Conservation (phyloP, 2,113 vertebrate species). For the Sclerurus mexicanus region DNA sequence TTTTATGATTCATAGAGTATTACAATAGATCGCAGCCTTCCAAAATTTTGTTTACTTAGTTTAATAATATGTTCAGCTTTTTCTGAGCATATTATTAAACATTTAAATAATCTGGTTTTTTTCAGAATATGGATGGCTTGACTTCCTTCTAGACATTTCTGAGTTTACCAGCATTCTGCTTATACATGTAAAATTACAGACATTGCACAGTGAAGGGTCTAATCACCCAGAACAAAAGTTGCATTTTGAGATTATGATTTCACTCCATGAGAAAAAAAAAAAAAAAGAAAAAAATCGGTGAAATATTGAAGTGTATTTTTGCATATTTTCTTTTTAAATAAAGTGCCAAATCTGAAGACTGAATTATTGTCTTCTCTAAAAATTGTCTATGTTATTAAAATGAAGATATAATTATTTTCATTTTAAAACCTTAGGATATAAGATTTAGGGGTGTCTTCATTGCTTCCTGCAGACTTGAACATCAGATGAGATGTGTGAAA, state of each 20-base stretch:
- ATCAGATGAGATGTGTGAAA: background rate
- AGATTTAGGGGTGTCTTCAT: background rate
- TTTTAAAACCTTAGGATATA: background rate
- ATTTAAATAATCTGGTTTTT: background rate
- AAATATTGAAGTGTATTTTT: background rate
- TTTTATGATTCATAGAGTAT: background rate
- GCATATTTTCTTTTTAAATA: background rate
- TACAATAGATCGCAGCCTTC: background rate
- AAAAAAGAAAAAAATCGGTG: no score
- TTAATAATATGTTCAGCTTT: background rate
- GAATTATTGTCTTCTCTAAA: background rate
- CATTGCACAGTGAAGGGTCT: background rate
- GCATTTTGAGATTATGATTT: background rate
- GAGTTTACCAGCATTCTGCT: background rate
- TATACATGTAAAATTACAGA: background rate
- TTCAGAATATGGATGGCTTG: background rate
- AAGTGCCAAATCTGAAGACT: background rate
- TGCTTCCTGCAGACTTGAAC: background rate
- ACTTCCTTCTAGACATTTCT: background rate
- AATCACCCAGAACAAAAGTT: background rate
- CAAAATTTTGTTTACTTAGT: background rate
- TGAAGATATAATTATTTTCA: fast-evolving
- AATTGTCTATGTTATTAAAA: background rate
- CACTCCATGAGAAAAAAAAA: background rate
- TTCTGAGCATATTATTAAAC: background rate